Conservation (phyloP, 53 echinoderm and acorn worm species). For the Echinometra lucunter region DNA sequence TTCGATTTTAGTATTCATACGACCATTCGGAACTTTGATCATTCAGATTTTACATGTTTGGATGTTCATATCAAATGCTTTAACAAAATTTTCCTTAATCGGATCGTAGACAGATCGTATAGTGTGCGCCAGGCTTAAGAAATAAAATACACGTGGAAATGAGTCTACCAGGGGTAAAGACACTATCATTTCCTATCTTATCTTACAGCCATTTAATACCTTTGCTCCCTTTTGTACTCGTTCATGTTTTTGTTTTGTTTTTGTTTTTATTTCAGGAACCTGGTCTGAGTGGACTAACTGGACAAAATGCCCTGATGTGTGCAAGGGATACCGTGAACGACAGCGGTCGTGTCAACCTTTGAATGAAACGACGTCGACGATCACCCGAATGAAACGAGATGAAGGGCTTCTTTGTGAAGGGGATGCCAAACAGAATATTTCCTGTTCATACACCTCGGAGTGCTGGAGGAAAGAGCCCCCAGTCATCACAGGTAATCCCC, state of each 20-base stretch:
- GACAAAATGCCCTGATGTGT: background rate
- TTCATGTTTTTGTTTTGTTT: background rate
- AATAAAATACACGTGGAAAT: too few relatives aligned
- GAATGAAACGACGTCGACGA: background rate
- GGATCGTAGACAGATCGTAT: too few relatives aligned
- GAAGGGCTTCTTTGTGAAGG: slow-evolving; percentile 48
- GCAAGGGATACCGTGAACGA: slow-evolving; percentile 5
- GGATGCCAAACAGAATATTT: slow-evolving; percentile 7
- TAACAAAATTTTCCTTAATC: too few relatives aligned
- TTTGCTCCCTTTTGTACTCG: too few relatives aligned
- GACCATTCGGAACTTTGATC: too few relatives aligned
- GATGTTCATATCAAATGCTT: too few relatives aligned
- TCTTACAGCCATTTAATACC: too few relatives aligned
- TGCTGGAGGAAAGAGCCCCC: background rate
- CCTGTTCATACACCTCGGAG: background rate
- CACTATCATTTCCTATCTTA: too few relatives aligned
- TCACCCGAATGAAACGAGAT: slow-evolving; percentile 27
- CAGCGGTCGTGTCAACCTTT: slow-evolving; percentile 29
- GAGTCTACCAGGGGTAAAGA: too few relatives aligned
- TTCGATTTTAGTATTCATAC: too few relatives aligned
- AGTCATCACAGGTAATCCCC: background rate
- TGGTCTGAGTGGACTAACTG: slow-evolving; percentile 44
- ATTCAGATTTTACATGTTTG: too few relatives aligned
- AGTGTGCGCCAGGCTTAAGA: too few relatives aligned
- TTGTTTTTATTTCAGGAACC: background rate